Percentiles rank a stretch among this genome's conserved stretches.
phyloP scores from a whole-genome alignment of 2,113 vertebrate genomes.

The Eretmochelys imbricata region DNA sequence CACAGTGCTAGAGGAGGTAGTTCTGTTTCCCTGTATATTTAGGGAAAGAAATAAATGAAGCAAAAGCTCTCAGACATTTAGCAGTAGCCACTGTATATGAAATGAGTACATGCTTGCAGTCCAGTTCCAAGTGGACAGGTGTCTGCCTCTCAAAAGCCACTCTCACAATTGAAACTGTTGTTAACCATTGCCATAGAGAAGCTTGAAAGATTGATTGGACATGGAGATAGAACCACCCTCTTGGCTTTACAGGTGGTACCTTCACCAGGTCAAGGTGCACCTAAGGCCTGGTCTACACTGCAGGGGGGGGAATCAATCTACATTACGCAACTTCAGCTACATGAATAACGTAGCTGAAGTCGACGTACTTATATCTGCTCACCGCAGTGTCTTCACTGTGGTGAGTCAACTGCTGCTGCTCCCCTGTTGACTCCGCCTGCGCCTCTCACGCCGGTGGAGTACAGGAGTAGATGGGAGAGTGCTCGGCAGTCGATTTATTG shows the following conservation, averaged over 20 bases:
- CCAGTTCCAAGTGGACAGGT: background rate
- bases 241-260: background rate
- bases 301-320: no score
- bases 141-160: background rate
- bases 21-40: background rate
- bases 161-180: background rate
- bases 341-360: no score
- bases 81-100: background rate
- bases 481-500: no score
- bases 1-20: background rate
- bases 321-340: no score
- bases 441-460: no score
- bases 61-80: background rate
- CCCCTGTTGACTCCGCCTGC: no score
- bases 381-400: no score
- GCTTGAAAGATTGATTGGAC: background rate
- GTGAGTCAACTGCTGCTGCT: no score
- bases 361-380: no score
- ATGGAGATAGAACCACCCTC: background rate
- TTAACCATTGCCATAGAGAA: background rate
- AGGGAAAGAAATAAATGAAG: background rate
- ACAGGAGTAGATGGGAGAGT: no score
- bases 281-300: no score
- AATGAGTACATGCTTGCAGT: background rate
- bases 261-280: background rate